Conservation (phyloP, 2,113 vertebrate genomes). For the Carettochelys insculpta region DNA sequence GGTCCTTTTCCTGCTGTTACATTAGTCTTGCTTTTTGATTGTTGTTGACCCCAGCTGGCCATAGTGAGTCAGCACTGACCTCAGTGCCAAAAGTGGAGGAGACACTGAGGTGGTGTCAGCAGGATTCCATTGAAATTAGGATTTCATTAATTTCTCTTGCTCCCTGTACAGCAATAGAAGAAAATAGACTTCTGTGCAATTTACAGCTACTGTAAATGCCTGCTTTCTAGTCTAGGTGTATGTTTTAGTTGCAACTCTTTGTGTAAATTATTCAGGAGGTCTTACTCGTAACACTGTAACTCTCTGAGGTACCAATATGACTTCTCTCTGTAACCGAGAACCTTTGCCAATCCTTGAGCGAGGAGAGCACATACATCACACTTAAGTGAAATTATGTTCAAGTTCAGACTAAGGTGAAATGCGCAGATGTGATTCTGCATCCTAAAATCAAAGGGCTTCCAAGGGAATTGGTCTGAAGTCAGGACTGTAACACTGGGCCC, state of each 20-base stretch:
- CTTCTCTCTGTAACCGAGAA: slow-evolving; percentile 25
- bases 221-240: slow-evolving; percentile 40
- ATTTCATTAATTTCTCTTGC: background rate
- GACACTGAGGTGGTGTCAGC: accelerated
- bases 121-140: background rate
- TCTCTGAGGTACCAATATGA: slow-evolving; percentile 36
- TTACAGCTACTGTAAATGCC: background rate
- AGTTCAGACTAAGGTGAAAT: slow-evolving; percentile 44
- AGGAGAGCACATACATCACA: background rate
- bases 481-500: background rate
- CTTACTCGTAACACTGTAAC: slow-evolving; percentile 21
- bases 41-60: background rate
- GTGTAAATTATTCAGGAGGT: slow-evolving; percentile 60
- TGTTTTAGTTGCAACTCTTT: slow-evolving; percentile 8
- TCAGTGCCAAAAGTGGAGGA: accelerated
- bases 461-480: background rate
- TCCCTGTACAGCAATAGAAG: background rate
- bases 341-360: background rate
- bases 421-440: background rate
- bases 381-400: background rate
- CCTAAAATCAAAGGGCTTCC: background rate
- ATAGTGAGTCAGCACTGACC: background rate
- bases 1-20: background rate
- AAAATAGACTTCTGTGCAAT: background rate
- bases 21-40: background rate